These are phyloP conservation scores for Camponotus fellah DNA, from an alignment of 2,888 invertebrate genomes.

Conservation along the genomic window DNA sequence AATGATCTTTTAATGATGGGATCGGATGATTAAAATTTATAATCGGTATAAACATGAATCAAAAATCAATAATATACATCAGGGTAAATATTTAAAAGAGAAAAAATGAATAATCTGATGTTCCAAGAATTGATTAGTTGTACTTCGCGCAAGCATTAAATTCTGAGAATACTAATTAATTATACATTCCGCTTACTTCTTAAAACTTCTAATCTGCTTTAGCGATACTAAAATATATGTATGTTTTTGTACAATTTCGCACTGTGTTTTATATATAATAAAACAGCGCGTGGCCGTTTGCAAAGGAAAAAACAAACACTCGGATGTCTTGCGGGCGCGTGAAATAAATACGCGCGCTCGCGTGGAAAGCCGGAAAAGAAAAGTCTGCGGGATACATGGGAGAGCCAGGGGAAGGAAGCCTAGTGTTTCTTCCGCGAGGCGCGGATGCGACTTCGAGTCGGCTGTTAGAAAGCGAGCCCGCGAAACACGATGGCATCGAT, in stretches of 20 bases:
- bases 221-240: no score
- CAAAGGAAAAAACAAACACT: slow-evolving; percentile 17
- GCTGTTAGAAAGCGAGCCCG: slow-evolving; percentile 56
- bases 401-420: no score
- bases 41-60: no score
- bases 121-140: no score
- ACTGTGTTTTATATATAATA: no score
- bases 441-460: slow-evolving; percentile 19
- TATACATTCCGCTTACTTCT: background rate
- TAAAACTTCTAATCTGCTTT: background rate
- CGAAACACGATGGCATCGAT: slow-evolving; percentile 29
- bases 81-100: no score
- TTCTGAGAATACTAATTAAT: background rate
- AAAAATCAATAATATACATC: background rate
- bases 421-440: slow-evolving; percentile 37
- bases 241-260: no score
- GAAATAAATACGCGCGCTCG: slow-evolving; percentile 32
- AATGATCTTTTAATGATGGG: no score
- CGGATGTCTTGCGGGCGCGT: background rate
- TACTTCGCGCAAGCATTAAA: background rate
- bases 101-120: no score
- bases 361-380: slow-evolving; percentile 48
- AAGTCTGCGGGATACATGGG: slow-evolving; percentile 12
- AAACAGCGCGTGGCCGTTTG: background rate
- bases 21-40: no score